phyloP scores from a whole-genome alignment of 1,140 invertebrate species.

The Microplitis demolitor region DNA sequence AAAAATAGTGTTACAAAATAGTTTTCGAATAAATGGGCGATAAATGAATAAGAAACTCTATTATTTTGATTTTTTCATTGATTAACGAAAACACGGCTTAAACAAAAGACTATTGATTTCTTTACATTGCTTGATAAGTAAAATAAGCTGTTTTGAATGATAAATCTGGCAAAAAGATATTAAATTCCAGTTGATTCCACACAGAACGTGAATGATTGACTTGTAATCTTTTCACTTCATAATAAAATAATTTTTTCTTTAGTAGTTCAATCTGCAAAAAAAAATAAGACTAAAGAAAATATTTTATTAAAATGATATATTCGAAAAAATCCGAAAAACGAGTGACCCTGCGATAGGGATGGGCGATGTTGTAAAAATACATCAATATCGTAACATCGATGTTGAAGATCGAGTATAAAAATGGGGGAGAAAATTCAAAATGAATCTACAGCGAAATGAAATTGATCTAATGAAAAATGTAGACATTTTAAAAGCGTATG shows the following conservation, averaged over 20 bases:
- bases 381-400: no score
- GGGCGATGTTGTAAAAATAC: no score
- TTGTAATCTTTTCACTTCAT: conserved; percentile 37
- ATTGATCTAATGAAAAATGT: no score
- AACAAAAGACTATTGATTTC: conserved; percentile 43
- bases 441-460: no score
- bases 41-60: no score
- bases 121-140: conserved; percentile 44
- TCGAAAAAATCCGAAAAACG: background rate
- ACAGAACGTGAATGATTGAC: conserved; percentile 35
- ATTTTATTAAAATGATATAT: background rate
- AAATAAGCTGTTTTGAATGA: conserved; percentile 51
- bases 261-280: conserved; percentile 35
- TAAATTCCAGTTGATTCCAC: conserved; percentile 31
- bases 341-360: no score
- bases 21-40: no score
- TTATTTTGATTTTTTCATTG: conserved; percentile 3
- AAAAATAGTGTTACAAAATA: no score
- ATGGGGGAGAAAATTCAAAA: no score
- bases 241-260: conserved; percentile 39
- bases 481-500: no score
- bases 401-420: no score
- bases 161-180: conserved; percentile 44
- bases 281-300: conserved; percentile 12
- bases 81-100: conserved; percentile 25